A percentile compares a stretch with the other conserved stretches of the same genome.
Evolutionary conservation across 2,888 invertebrate genomes (phyloP).

Genomic region (Andricus curvator): DNA sequence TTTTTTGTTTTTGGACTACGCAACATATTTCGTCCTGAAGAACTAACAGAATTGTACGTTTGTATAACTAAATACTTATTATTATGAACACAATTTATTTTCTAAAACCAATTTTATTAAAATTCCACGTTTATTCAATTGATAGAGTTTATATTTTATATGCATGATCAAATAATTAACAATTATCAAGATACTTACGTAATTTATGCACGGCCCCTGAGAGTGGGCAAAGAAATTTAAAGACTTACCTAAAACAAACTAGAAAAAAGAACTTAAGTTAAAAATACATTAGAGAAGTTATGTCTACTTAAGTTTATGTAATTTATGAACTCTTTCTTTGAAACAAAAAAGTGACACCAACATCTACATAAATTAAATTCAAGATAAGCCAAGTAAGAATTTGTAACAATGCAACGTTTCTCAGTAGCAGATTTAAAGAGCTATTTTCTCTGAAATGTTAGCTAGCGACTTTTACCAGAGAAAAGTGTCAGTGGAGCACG

Average conservation of each 20-base stretch:
- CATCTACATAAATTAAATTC: background rate
- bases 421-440: background rate
- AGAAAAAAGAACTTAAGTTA: background rate
- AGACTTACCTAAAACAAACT: background rate
- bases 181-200: too few species aligned
- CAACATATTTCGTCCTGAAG: too few species aligned
- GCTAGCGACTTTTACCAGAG: background rate
- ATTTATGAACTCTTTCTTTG: background rate
- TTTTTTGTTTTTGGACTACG: too few species aligned
- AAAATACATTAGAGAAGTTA: too few species aligned
- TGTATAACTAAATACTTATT: too few species aligned
- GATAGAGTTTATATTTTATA: too few species aligned
- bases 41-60: too few species aligned
- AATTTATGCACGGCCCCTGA: background rate
- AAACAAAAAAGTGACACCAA: background rate
- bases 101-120: too few species aligned
- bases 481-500: background rate
- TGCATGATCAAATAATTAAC: too few species aligned
- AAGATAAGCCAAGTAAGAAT: background rate
- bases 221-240: background rate
- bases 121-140: too few species aligned
- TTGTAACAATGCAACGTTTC: background rate
- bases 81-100: too few species aligned
- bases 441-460: background rate
- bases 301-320: too few species aligned